A percentile compares a stretch with the other conserved stretches of the same genome.
phyloP scores from a whole-genome alignment of 2,797 vertebrate species.

The Sebastes hubbsi region DNA sequence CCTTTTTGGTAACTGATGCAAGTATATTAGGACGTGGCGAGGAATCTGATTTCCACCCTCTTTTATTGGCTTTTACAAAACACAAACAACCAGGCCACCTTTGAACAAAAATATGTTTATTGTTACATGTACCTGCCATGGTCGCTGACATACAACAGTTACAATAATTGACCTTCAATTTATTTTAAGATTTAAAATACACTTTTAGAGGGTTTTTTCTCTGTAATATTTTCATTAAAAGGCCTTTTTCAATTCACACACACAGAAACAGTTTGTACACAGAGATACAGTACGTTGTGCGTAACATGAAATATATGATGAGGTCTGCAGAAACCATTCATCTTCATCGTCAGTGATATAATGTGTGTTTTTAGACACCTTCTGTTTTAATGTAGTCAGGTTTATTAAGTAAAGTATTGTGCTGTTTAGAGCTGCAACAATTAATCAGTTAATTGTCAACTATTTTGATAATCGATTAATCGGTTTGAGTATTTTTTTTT shows the following conservation, averaged over 20 bases:
- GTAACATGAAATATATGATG: slow-evolving; percentile 27
- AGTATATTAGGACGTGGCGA: neutral
- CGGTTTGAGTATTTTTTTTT: too few relatives aligned
- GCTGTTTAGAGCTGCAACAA: neutral
- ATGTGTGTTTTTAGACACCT: neutral
- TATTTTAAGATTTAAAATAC: slow-evolving; percentile 49
- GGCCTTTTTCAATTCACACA: slow-evolving; percentile 10
- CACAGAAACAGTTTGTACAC: slow-evolving; percentile 26
- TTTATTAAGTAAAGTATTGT: slow-evolving; percentile 6
- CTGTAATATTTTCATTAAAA: slow-evolving; percentile 35
- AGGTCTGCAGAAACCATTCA: neutral
- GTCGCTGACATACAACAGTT: slow-evolving; percentile 58
- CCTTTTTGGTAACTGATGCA: slow-evolving; percentile 26
- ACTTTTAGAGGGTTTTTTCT: neutral
- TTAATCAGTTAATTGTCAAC: too few relatives aligned
- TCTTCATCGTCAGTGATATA: neutral
- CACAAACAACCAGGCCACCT: slow-evolving; percentile 23
- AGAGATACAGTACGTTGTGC: slow-evolving; percentile 33
- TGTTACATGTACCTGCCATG: slow-evolving; percentile 63
- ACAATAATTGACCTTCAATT: slow-evolving; percentile 43
- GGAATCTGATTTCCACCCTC: neutral
- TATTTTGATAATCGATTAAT: too few relatives aligned
- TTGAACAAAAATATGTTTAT: slow-evolving; percentile 80
- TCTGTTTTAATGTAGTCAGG: neutral
- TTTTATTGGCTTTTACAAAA: slow-evolving; percentile 8